Evolutionary conservation across 2,113 vertebrate genomes (phyloP), one percentile per base, ranked within the genome.

Genomic region (Cricetomys ansorgei): DNA sequence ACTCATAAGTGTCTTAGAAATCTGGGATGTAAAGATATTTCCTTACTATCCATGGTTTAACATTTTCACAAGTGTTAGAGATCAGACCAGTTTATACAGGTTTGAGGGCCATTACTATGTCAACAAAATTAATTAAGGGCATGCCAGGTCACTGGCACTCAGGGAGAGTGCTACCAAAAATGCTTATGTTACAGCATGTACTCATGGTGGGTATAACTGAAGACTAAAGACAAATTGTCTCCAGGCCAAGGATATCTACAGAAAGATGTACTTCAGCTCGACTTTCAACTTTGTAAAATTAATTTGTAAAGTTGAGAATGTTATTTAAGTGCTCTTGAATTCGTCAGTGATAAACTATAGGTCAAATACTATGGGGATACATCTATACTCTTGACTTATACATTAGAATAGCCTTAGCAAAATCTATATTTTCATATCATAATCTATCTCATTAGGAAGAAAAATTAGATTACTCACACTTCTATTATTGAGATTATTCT

Each of bases 81-180:
- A 25, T 23, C 43, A 45, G 37, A 2, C 15, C 9, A n/a, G n/a
- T n/a, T 6, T n/a, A 6, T n/a, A 10, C 1, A 23, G n/a, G 45
- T 53, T 72, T 79, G 37, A n/a, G 40, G 10, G 10, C 2, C 70
- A 53, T 53, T 13, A 72, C 16, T 85, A 29, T 45, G 15, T 23
- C 62, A 77, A 21, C 3, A 16, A 77, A 31, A 62, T 10, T 27
- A 53, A 70, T 0, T 57, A 62, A 85, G 2, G 10, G 1, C 79
- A 43, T 79, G 19, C 12, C 5, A 85, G 29, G 21, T 3, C 4
- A 37, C 27, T n/a, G n/a, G n/a, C n/a, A n/a, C n/a, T n/a, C n/a
- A 77, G 45, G 7, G 31, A 70, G 34, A 57, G 3, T 12, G 16
- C 29, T 23, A 65, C 16, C 57, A 34, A 3, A 72, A 23, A 43